phyloP scores from a whole-genome alignment of 2,113 vertebrate species.

The Platysternon megacephalum region DNA sequence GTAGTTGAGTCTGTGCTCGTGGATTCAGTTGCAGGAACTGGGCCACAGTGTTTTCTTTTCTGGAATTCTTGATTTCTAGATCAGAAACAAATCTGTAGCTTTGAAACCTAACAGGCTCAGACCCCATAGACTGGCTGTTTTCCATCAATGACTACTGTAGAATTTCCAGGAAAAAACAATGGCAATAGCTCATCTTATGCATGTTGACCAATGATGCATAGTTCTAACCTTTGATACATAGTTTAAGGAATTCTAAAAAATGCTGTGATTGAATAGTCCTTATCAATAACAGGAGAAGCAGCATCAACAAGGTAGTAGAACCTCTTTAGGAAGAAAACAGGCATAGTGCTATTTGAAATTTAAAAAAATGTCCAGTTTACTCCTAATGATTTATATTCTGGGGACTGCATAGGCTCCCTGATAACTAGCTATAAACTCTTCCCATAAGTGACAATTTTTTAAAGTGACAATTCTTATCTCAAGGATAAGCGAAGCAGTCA shows the following conservation, averaged over 20 bases:
- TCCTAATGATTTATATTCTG: slow-evolving; percentile 30
- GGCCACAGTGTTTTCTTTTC: not conserved
- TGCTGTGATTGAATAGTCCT: not conserved
- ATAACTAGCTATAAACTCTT: not conserved
- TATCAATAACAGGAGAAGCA: not conserved
- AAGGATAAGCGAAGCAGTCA: not conserved
- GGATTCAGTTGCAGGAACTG: not conserved
- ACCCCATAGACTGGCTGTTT: not conserved
- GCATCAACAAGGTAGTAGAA: not conserved
- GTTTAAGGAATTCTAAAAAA: not conserved
- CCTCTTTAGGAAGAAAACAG: not conserved
- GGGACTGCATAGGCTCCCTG: not conserved
- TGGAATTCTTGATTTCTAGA: not conserved
- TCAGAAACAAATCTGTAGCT: not conserved
- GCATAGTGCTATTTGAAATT: not conserved
- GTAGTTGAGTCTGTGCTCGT: not conserved
- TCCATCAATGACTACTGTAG: not conserved
- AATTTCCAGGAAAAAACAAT: not conserved
- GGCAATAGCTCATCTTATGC: not conserved
- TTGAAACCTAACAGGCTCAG: not conserved
- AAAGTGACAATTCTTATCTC: not conserved
- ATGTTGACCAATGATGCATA: not conserved
- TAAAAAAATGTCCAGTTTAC: not conserved
- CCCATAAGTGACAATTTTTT: not conserved
- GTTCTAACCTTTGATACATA: not conserved